Conservation (phyloP, 1,140 invertebrate species). For the Caerostris extrusa region DNA sequence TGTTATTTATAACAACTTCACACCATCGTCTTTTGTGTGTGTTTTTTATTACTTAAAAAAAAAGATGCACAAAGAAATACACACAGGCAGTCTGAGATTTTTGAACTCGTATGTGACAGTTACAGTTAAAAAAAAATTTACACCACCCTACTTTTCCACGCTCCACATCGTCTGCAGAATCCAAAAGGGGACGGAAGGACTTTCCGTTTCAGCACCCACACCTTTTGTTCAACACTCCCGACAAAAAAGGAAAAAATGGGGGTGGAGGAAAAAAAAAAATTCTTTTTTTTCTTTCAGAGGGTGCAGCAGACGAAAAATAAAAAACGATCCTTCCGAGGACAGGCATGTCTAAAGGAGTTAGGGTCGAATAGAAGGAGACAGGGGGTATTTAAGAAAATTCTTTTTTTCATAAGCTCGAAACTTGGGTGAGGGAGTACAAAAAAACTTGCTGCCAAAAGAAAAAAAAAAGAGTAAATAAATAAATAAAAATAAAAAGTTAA, state of each 20-base stretch:
- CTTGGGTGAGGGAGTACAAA: background rate
- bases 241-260: background rate
- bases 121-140: background rate
- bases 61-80: constrained; percentile 33
- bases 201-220: constrained; percentile 37
- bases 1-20: constrained; percentile 22
- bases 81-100: background rate
- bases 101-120: constrained; percentile 1
- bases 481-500: background rate
- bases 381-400: background rate
- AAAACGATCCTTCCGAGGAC: constrained; percentile 19
- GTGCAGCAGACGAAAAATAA: constrained; percentile 1
- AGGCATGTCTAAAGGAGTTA: constrained; percentile 26
- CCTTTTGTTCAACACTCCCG: constrained; percentile 54
- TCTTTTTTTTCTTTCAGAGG: background rate
- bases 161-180: constrained; percentile 17
- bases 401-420: background rate
- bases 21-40: background rate
- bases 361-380: background rate
- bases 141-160: constrained; percentile 32
- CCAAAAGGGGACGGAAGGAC: constrained; percentile 19
- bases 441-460: background rate
- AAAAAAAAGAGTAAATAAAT: background rate
- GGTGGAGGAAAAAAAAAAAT: background rate
- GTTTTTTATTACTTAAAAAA: background rate